Base-by-base conservation (phyloP, 2,888 invertebrate genomes). In the Biston betularia region DNA sequence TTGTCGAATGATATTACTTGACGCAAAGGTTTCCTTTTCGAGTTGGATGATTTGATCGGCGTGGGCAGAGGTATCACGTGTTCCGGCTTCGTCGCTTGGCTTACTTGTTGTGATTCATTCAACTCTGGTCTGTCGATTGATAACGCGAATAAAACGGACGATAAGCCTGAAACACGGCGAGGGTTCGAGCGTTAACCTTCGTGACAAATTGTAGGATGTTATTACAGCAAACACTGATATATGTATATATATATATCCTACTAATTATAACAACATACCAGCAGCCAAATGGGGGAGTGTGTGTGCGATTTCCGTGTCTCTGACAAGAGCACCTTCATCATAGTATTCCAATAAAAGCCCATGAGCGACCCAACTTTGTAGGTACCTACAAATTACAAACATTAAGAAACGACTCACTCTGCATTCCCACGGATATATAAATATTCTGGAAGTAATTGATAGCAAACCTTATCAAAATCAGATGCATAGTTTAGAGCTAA, bases 131-230 rank as follows among this genome's bases (percentile, higher is more conserved):
- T 97, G 92, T 99, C 98, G 69, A 98, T 97, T 81, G 96, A 97
- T 83, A 99, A 96, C 33, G 99, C 99, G 93, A 99, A 99, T 73
- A 99, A 94, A 82, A 99, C 97, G 60, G 98, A 96, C 74, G 96
- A 97, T 84, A 99, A 95, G 73, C 97, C 97, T 97, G 83, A 72
- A 92, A 93, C 74, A 81, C 33, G 59, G 71, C 48, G 65, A 67
- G 52, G 64, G 65, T 70, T 69, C 57, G 62, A 69, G 70, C 61
- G 60, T 61, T 68, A 58, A 63, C 60, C 53, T 71, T 63, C 48
- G 65, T 69, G 55, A 35, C 6, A 55, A 67, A 33, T 33, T 33
- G 42, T 44, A 42, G 24, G 42, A 54, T 54, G 34, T 46, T 64
- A 63, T 72, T 60, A 6, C 38, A 38, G 6, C 8, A 0, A 38